Conservation (phyloP, 2,113 vertebrate species). For the Perca flavescens region DNA sequence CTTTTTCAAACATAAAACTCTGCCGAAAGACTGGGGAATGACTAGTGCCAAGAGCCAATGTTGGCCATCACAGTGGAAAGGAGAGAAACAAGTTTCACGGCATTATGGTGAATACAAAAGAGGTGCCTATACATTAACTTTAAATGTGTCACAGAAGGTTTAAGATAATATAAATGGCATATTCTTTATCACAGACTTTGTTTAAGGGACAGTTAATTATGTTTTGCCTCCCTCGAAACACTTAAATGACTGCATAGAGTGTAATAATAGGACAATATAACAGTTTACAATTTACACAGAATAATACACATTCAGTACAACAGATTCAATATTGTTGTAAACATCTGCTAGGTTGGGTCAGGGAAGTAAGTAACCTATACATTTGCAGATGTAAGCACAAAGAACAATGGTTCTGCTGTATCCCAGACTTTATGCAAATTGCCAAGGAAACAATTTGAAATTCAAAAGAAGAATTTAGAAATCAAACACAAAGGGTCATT, state of each 20-base stretch:
- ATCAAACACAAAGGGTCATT: slow-evolving; percentile 50
- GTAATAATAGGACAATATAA: not conserved
- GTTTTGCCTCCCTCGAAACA: not conserved
- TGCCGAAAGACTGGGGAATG: slow-evolving; percentile 66
- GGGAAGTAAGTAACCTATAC: slow-evolving; percentile 23
- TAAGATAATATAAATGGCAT: not conserved
- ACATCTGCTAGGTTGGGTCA: not conserved
- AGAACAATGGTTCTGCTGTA: slow-evolving; percentile 56
- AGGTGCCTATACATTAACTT: slow-evolving; percentile 40
- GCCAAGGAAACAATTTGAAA: slow-evolving; percentile 66
- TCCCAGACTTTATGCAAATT: slow-evolving; percentile 60
- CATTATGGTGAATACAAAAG: slow-evolving; percentile 64
- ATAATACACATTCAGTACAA: not conserved
- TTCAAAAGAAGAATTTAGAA: slow-evolving; percentile 59
- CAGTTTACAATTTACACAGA: not conserved
- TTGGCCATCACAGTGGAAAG: slow-evolving; percentile 78
- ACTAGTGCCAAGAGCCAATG: slow-evolving; percentile 66
- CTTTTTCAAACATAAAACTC: slow-evolving; percentile 75
- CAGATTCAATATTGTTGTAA: slow-evolving; percentile 17
- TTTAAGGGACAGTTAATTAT: not conserved
- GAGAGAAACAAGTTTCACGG: slow-evolving; percentile 68
- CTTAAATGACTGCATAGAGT: not conserved
- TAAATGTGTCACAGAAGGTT: slow-evolving; percentile 33
- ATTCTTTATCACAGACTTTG: slow-evolving; percentile 1
- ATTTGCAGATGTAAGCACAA: slow-evolving; percentile 42